Base-by-base conservation (phyloP, 2,888 invertebrate species). In the Penaeus monodon region DNA sequence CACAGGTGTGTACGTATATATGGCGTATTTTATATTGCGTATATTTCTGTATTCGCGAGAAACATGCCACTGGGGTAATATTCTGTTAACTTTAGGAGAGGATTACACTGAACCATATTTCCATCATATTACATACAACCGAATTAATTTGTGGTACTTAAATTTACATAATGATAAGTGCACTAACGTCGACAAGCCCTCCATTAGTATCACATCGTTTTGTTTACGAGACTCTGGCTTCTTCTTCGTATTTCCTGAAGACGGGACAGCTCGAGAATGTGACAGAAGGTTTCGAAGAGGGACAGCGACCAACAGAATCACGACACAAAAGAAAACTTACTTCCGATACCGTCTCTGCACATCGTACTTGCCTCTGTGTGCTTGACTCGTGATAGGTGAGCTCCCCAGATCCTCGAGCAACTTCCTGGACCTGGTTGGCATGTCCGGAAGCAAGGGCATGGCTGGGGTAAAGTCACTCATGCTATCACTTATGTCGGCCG, bases 401-500 rank as follows among this genome's bases (percentile, higher is more conserved):
- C 92, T 92, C 77, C 93, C 93, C 88, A 93, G 91, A 91, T 93
- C 93, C 91, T 93, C 93, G 77, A 93, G 91, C 77, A 93, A 91
- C 91, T 93, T 93, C 88, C 94, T 91, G 49, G 94, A 94, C 84
- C 93, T 92, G 73, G 93, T 93, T 68, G 94, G 94, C 92, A 94
- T 94, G 91, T 94, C 94, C 76, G 93, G 94, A 88, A 94, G 92
- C 77, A 94, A 92, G 29, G 94, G 94, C 94, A 94, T 94, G 29
- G 94, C 94, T 24, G 94, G 93, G 12, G 93, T 92, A 91, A 91
- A 92, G 91, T 93, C 93, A 89, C 91, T 91, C 90, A 92, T 91
- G 83, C 91, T 91, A 85, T 92, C 92, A 89, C 90, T 91, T 73
- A 83, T 91, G 90, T 93, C 93, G 20, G 92, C 92, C 79, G 92